Evolutionary conservation across 2,113 vertebrate species (phyloP).

Genomic region (Anguilla rostrata): DNA sequence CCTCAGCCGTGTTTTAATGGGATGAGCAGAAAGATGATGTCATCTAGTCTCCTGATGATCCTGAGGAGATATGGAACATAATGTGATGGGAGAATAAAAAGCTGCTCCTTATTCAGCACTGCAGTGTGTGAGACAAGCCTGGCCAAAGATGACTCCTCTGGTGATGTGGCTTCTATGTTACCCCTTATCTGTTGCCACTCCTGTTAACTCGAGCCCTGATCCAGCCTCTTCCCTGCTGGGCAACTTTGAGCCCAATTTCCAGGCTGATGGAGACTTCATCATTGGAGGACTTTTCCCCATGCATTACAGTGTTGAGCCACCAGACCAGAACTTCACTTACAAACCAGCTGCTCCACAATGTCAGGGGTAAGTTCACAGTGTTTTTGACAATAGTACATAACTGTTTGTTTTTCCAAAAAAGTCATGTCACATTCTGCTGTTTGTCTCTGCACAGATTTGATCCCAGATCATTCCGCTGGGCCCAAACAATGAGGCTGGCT

Average conservation of each 20-base stretch:
- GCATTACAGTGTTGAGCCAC: conserved; percentile 64
- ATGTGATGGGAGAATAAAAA: conserved; percentile 38
- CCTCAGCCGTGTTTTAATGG: too few relatives aligned
- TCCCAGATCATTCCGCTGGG: conserved; percentile 70
- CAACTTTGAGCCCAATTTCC: conserved; percentile 44
- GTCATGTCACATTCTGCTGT: background rate
- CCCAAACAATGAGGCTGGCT: conserved; percentile 67
- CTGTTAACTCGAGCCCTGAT: background rate
- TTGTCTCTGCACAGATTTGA: conserved; percentile 60
- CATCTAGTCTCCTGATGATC: background rate
- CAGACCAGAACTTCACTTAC: conserved; percentile 55
- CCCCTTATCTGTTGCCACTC: conserved; percentile 25
- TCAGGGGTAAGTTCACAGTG: conserved; percentile 56
- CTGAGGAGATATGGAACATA: conserved; percentile 24
- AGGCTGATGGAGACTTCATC: conserved; percentile 50
- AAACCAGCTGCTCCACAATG: conserved; percentile 61
- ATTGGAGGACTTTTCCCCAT: conserved; percentile 64
- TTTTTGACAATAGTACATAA: background rate
- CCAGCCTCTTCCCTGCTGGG: conserved; percentile 37
- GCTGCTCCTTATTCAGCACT: background rate
- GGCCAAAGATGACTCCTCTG: conserved; percentile 38
- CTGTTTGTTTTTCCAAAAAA: background rate
- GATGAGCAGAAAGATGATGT: background rate
- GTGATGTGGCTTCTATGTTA: conserved; percentile 31
- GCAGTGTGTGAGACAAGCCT: background rate